A percentile compares a stretch with the other conserved stretches of the same genome.
Conservation (phyloP, 2,888 invertebrate genomes). For the Adineta ricciae region DNA sequence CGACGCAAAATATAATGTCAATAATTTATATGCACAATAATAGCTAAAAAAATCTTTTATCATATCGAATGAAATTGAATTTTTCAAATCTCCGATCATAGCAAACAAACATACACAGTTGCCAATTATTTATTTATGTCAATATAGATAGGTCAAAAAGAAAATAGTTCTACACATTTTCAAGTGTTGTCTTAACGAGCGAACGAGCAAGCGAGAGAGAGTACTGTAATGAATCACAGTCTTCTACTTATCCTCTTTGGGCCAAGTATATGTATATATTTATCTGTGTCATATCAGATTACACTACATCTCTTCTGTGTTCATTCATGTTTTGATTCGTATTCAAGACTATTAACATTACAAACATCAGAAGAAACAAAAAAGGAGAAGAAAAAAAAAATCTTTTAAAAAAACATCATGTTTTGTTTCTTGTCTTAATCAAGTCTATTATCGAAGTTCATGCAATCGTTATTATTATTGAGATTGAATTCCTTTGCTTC, state of each 20-base stretch:
- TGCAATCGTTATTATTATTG: background rate
- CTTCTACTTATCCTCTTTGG: slow-evolving; percentile 1
- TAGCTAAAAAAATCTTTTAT: background rate
- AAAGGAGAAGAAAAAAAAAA: background rate
- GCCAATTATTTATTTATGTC: background rate
- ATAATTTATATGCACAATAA: slow-evolving; percentile 1
- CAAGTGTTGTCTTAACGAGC: background rate
- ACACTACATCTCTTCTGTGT: background rate
- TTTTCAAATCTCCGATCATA: background rate
- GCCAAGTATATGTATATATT: background rate
- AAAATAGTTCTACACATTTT: background rate
- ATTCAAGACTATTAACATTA: slow-evolving; percentile 3
- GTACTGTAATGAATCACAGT: background rate
- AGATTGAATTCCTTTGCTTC: background rate
- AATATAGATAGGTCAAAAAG: background rate
- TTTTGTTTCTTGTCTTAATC: background rate
- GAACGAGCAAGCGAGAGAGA: too few relatives aligned
- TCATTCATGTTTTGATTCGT: background rate
- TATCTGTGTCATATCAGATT: background rate
- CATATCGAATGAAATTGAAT: background rate
- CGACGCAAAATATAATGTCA: slow-evolving; percentile 9
- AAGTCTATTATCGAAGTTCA: background rate
- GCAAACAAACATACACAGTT: background rate
- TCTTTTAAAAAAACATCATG: slow-evolving; percentile 5
- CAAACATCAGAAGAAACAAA: background rate